These are phyloP conservation scores for Cyanoliseus patagonus DNA, from an alignment of 2,113 vertebrate genomes.

Conservation along the genomic window DNA sequence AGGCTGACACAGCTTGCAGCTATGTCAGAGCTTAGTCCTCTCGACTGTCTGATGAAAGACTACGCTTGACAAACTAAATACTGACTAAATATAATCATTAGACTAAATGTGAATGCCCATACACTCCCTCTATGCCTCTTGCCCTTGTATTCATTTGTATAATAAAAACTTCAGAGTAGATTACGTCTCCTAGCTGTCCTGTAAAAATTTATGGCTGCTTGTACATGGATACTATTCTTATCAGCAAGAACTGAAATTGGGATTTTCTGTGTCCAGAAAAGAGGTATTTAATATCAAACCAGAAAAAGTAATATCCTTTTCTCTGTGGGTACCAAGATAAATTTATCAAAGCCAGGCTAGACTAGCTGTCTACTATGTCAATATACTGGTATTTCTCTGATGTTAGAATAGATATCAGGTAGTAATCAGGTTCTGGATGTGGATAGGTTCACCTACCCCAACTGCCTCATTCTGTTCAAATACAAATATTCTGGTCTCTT, in stretches of 20 bases:
- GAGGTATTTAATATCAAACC: neutral
- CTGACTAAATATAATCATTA: neutral
- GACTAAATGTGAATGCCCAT: neutral
- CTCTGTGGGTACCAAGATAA: neutral
- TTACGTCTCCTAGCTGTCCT: neutral
- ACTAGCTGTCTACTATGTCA: neutral
- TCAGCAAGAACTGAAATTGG: neutral
- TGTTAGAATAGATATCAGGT: neutral
- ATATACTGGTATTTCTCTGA: neutral
- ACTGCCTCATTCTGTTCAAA: neutral
- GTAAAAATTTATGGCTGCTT: neutral
- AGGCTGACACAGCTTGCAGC: neutral
- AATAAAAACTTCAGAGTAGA: neutral
- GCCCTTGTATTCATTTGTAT: neutral
- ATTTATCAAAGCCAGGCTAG: neutral
- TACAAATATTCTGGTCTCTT: neutral
- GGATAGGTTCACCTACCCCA: neutral
- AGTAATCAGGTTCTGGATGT: neutral
- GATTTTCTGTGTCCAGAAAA: neutral
- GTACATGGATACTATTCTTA: neutral
- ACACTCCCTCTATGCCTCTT: neutral
- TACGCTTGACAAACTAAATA: neutral
- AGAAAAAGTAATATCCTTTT: neutral
- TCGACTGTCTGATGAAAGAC: neutral
- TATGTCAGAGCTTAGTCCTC: neutral